Evolutionary conservation across 2,113 vertebrate genomes (phyloP).

Genomic region (Bungarus multicinctus): DNA sequence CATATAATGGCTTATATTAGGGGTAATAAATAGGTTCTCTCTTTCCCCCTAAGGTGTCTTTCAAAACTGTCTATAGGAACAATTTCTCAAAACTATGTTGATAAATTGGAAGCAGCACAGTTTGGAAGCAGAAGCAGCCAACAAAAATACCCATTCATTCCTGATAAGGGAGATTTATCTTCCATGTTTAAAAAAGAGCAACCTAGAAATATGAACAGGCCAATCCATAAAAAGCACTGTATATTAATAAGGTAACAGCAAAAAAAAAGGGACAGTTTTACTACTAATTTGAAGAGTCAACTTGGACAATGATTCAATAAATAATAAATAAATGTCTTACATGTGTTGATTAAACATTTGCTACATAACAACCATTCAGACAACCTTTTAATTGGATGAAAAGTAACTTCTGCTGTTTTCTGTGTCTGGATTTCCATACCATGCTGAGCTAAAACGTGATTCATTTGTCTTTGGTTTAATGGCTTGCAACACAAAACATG

Average conservation of each 20-base stretch:
- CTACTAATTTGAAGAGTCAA: not conserved
- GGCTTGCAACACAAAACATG: not conserved
- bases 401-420: not conserved
- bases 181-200: slow-evolving; percentile 21
- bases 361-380: not conserved
- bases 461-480: not conserved
- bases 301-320: not conserved
- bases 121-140: slow-evolving; percentile 54
- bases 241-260: not conserved
- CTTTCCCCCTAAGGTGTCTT: slow-evolving; percentile 43
- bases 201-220: slow-evolving; percentile 49
- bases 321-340: not conserved
- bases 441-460: not conserved
- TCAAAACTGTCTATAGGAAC: slow-evolving; percentile 41
- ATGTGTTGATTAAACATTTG: not conserved
- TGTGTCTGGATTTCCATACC: not conserved
- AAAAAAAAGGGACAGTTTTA: not conserved
- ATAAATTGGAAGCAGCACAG: slow-evolving; percentile 53
- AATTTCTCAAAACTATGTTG: slow-evolving; percentile 45
- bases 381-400: not conserved
- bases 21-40: slow-evolving; percentile 47
- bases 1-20: slow-evolving; percentile 58
- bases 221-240: slow-evolving; percentile 47
- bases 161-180: slow-evolving; percentile 52
- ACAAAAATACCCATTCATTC: slow-evolving; percentile 52